Base-by-base conservation (phyloP, 1,140 invertebrate genomes). In the Drosophila guanche region DNA sequence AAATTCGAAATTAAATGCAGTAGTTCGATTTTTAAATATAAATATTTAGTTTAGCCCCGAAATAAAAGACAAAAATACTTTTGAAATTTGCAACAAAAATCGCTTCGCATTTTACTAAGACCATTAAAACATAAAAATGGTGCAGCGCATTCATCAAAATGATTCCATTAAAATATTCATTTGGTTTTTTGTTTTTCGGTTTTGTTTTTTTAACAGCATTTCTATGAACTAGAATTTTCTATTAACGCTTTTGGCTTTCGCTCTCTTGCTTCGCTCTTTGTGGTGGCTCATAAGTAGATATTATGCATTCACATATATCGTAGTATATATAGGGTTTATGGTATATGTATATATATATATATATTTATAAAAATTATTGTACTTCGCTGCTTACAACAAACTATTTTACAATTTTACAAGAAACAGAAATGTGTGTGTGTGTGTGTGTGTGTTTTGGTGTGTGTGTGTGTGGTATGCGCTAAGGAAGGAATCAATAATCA, bases 321-420 rank as follows among this genome's bases (percentile, higher is more conserved):
- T 33, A 5, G 29, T 33, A 27, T 27, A 27, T 5, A 25, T 20
- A 20, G 1, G 16, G 16, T 20, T 20, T 20, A 20, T 20, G 16
- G 16, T 53, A 66, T 55, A 66, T 27, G 67, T 67, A 48, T 43
- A 67, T 50, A 40, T 67, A 72, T 43, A 67, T 63, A 69, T 73
- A 56, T 46, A 27, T 70, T 55, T 88, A 77, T 76, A 75, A 80
- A 86, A 88, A 80, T 86, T 86, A 86, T 86, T 86, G 83, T 86
- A 86, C 83, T 86, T 86, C 83, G 83, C 83, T 86, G 83, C 83
- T 86, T 86, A 86, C 83, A 86, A 86, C 83, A 86, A 86, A 86
- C 83, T 86, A 86, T 86, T 86, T 86, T 86, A 86, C 83, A 86
- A 84, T 81, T 86, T 86, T 85, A 80, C 78, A 86, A 72, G 57